These are phyloP conservation scores for Chymomyza fuscimana DNA, from an alignment of 2,888 invertebrate genomes.

Conservation along the genomic window DNA sequence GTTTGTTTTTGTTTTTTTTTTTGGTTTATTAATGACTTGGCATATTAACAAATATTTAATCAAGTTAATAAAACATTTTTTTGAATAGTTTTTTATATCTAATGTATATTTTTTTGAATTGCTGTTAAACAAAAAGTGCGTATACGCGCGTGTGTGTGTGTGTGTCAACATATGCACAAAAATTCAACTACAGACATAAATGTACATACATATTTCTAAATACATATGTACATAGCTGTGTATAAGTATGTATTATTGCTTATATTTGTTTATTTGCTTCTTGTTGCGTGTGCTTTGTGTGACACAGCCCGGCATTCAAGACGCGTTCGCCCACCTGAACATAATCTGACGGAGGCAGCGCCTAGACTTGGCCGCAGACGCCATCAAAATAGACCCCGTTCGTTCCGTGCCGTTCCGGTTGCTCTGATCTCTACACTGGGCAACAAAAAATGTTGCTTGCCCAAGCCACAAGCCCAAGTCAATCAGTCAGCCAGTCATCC, in stretches of 20 bases:
- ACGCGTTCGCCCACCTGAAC: slow-evolving; percentile 67
- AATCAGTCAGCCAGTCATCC: no score
- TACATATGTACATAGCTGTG: slow-evolving; percentile 3
- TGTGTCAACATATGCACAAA: background rate
- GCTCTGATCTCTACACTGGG: slow-evolving; percentile 20
- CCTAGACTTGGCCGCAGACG: background rate
- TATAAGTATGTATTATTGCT: no score
- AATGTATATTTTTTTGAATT: slow-evolving; percentile 37
- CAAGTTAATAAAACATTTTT: slow-evolving; percentile 8
- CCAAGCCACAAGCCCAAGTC: slow-evolving; percentile 2
- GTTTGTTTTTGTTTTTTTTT: no score
- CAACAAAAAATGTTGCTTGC: slow-evolving; percentile 12
- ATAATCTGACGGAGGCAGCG: slow-evolving; percentile 30
- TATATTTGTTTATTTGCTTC: no score
- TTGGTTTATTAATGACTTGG: no score
- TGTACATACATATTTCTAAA: background rate
- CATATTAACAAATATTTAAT: slow-evolving; percentile 2
- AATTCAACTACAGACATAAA: background rate
- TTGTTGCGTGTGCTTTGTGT: slow-evolving; percentile 23
- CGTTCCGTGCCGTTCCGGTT: background rate
- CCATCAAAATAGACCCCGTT: slow-evolving; percentile 28
- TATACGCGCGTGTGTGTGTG: slow-evolving; percentile 20
- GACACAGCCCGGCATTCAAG: slow-evolving; percentile 29
- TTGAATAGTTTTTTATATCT: background rate
- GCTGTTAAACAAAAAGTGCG: slow-evolving; percentile 26